These are phyloP conservation scores for Tragopan temminckii DNA, from an alignment of 2,797 vertebrate species.

Conservation along the genomic window DNA sequence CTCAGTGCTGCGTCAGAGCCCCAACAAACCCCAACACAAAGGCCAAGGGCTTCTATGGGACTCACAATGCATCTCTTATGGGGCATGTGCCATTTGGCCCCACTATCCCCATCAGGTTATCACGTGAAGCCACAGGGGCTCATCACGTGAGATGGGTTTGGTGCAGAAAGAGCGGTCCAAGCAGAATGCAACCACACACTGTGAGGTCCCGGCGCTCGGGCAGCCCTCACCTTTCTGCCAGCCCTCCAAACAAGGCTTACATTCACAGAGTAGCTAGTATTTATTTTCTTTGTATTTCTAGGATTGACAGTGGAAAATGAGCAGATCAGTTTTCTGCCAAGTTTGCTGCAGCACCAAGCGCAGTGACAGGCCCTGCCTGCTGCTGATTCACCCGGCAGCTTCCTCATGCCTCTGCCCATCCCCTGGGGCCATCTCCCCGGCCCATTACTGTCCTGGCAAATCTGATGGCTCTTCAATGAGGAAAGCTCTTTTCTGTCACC, in stretches of 20 bases:
- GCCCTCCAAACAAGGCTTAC: fast-evolving
- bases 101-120: not conserved
- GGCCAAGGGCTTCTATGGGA: not conserved
- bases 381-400: not conserved
- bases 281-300: not conserved
- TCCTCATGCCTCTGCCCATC: fast-evolving
- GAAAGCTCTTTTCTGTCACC: conserved; percentile 28
- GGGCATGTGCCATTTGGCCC: too few species aligned
- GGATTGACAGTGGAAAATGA: not conserved
- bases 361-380: not conserved
- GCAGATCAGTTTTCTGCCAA: fast-evolving
- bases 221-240: fast-evolving
- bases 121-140: not conserved
- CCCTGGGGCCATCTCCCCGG: not conserved
- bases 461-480: conserved; percentile 4
- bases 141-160: not conserved
- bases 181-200: not conserved
- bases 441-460: not conserved
- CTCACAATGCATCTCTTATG: fast-evolving
- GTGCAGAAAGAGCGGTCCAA: not conserved
- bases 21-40: not conserved
- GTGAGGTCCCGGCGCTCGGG: not conserved
- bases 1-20: fast-evolving
- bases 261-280: not conserved
- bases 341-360: not conserved